phyloP scores from a whole-genome alignment of 2,888 invertebrate species.

The Leptinotarsa rubiginosa region DNA sequence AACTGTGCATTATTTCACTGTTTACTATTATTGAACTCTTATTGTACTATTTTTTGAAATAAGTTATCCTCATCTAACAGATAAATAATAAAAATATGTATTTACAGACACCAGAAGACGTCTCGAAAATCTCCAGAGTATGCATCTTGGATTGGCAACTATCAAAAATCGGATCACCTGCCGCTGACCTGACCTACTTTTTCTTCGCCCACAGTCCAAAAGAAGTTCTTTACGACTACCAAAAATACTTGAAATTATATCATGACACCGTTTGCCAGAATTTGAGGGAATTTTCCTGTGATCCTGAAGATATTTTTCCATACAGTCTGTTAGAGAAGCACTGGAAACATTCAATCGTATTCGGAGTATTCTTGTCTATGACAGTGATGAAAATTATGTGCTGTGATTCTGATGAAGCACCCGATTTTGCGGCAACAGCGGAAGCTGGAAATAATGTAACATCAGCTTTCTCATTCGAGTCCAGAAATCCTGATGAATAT shows the following conservation, averaged over 20 bases:
- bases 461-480: background rate
- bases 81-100: too few species aligned
- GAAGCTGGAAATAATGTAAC: background rate
- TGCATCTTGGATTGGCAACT: slow-evolving; percentile 54
- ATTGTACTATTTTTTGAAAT: too few species aligned
- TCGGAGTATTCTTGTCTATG: slow-evolving; percentile 20
- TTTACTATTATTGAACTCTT: too few species aligned
- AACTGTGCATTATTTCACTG: too few species aligned
- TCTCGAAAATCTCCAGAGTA: slow-evolving; percentile 36
- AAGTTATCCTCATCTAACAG: too few species aligned
- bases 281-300: slow-evolving; percentile 30
- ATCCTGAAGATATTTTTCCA: slow-evolving; percentile 14
- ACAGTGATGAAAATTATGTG: slow-evolving; percentile 32
- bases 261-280: slow-evolving; percentile 43
- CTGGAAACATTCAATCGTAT: background rate
- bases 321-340: slow-evolving; percentile 3
- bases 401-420: slow-evolving; percentile 25
- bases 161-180: slow-evolving; percentile 42
- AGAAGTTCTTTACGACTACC: slow-evolving; percentile 51
- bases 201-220: slow-evolving; percentile 54
- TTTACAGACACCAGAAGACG: slow-evolving; percentile 23
- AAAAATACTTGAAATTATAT: slow-evolving; percentile 53
- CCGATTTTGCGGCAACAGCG: background rate
- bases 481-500: too few species aligned
- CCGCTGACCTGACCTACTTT: slow-evolving; percentile 56